Conservation (phyloP, 2,888 invertebrate genomes). For the Cinara cedri region DNA sequence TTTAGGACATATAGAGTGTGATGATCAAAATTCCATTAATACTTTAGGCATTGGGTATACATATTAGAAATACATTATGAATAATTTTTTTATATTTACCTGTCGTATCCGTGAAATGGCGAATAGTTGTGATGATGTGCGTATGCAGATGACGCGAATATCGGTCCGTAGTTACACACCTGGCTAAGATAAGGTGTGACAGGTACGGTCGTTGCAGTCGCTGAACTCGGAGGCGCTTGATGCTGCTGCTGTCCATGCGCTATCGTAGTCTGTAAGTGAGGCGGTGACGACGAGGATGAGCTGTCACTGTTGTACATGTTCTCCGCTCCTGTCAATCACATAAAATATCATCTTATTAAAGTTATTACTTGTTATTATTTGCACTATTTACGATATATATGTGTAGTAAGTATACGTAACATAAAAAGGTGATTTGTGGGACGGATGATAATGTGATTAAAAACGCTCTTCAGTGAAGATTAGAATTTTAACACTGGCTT, state of each 20-base stretch:
- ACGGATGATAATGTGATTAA: too few relatives aligned
- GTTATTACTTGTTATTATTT: too few relatives aligned
- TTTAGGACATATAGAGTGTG: too few relatives aligned
- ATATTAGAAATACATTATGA: too few relatives aligned
- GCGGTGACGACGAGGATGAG: conserved; percentile 62
- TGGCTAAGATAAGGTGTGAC: conserved; percentile 72
- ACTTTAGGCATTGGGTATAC: too few relatives aligned
- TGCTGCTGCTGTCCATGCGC: conserved; percentile 61
- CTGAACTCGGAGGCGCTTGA: conserved; percentile 59
- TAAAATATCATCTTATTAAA: background rate
- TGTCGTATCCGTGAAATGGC: conserved; percentile 58
- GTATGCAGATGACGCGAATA: conserved; percentile 69
- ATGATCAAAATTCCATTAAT: too few relatives aligned
- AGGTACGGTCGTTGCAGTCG: conserved; percentile 62
- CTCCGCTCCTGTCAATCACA: conserved; percentile 35
- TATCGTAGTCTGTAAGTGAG: conserved; percentile 61
- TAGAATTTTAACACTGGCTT: too few relatives aligned
- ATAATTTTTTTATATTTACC: background rate
- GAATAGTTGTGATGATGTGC: conserved; percentile 57
- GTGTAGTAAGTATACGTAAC: too few relatives aligned
- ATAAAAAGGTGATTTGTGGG: too few relatives aligned
- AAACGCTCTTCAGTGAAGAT: too few relatives aligned
- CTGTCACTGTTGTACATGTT: conserved; percentile 56
- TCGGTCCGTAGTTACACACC: conserved; percentile 72
- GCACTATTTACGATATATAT: too few relatives aligned